Evolutionary conservation across 2,113 vertebrate species (phyloP), one percentile per base, ranked within the genome.

Genomic region (Bubo scandiacus): DNA sequence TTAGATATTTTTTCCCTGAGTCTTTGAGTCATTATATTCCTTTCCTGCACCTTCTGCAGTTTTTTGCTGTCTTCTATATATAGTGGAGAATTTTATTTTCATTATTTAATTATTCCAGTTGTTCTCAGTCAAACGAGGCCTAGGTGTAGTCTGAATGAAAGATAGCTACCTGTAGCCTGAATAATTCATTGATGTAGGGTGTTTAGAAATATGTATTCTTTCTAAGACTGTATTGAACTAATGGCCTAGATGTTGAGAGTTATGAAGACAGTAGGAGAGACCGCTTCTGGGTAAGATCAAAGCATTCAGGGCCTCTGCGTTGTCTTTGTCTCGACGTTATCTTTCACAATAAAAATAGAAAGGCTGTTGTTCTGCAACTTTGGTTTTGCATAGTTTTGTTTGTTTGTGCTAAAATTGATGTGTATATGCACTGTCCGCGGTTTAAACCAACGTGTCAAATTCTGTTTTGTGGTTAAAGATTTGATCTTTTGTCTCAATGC

Each of bases 131-230:
- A n/a, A 15, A 11, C 26, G 27, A 73, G 40, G 32, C 27, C 38
- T 20, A 36, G 55, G 15, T 43, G 9, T 43, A 36, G 27, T 42
- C 43, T 19, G 40, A 25, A 49, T 38, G 70, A 71, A 45, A 32
- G 66, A 9, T 9, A 43, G 40, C 26, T 77, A 4, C 0, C 3
- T 0, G 0, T 58, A 43, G 30, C 26, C 38, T n/a, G 26, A 59
- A 19, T 57, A 68, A 27, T 52, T 52, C 20, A 10, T 61, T n/a
- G 8, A 38, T 26, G 32, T 3, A 47, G 21, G 21, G 11, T 61
- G 15, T 77, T 75, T 7, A 34, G 63, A 12, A 67, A 67, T 59
- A 18, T 9, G 11, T 15, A 2, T 26, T 88, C 15, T 15, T 55
- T 52, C 38, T 45, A 32, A 51, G 25, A 49, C 19, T 11, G 2